Percentiles rank a stretch among this genome's conserved stretches.
Conservation (phyloP, 2,888 invertebrate genomes). For the Margaritifera margaritifera region DNA sequence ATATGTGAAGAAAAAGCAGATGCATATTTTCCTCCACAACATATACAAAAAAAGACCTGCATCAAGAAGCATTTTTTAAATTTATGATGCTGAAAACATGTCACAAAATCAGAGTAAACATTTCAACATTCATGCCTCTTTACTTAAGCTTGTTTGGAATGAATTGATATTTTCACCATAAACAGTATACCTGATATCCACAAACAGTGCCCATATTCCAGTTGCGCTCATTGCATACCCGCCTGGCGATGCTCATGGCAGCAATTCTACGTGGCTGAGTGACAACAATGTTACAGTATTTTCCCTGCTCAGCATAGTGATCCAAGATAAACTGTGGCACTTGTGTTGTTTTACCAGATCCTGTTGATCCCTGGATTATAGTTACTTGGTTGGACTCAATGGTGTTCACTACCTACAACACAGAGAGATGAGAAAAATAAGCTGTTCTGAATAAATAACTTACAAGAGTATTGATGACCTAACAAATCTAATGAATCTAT, state of each 20-base stretch:
- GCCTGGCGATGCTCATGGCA: constrained; percentile 88
- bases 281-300: constrained; percentile 86
- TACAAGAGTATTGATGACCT: background rate
- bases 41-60: background rate
- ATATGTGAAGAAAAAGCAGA: no score
- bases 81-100: background rate
- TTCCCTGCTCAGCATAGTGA: constrained; percentile 78
- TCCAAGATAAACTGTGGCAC: constrained; percentile 93
- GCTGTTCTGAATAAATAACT: background rate
- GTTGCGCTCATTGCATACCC: constrained; percentile 87
- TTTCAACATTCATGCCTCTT: background rate
- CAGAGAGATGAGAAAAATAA: constrained; percentile 63
- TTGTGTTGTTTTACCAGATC: constrained; percentile 96
- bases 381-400: constrained; percentile 88
- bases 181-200: constrained; percentile 85
- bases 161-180: background rate
- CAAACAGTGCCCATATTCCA: constrained; percentile 89
- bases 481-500: background rate
- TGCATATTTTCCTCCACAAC: no score
- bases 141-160: background rate
- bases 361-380: constrained; percentile 93
- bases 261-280: constrained; percentile 96
- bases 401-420: constrained; percentile 78
- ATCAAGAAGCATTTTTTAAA: background rate
- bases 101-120: no score